Conservation (phyloP, 2,888 invertebrate genomes). For the Drosophila kanekoi region DNA sequence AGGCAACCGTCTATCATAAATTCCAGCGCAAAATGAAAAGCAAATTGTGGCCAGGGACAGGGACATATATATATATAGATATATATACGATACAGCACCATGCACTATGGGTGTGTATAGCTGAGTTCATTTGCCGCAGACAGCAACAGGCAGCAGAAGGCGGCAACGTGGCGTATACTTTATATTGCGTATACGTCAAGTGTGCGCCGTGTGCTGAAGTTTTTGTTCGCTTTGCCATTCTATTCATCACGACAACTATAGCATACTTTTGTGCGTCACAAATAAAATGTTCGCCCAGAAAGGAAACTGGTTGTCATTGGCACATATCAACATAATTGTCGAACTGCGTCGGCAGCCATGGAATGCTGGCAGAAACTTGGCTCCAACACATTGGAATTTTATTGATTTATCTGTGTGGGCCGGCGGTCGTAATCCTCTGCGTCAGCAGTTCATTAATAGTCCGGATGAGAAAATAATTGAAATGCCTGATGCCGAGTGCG, state of each 20-base stretch:
- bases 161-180: conserved; percentile 8
- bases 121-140: not conserved
- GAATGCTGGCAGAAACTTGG: conserved; percentile 21
- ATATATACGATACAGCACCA: not conserved
- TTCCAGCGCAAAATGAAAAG: conserved; percentile 46
- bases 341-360: conserved; percentile 1
- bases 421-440: not conserved
- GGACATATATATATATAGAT: not conserved
- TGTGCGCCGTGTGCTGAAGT: not conserved
- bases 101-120: conserved; percentile 31
- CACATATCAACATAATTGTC: conserved; percentile 40
- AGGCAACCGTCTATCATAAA: conserved; percentile 50
- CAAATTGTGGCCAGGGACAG: conserved; percentile 8
- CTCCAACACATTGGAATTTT: conserved; percentile 67
- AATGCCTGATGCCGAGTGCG: conserved; percentile 41
- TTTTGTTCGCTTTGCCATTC: not conserved
- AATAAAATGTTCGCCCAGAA: conserved; percentile 26
- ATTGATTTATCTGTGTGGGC: conserved; percentile 60
- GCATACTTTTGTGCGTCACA: conserved; percentile 65
- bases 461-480: conserved; percentile 60
- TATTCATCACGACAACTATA: conserved; percentile 32
- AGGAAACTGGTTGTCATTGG: conserved; percentile 29
- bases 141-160: conserved; percentile 50
- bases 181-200: conserved; percentile 32
- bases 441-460: conserved; percentile 57